Percentiles rank a stretch among this genome's conserved stretches.
Evolutionary conservation across 2,113 vertebrate species (phyloP).

Genomic region (Fulica atra): DNA sequence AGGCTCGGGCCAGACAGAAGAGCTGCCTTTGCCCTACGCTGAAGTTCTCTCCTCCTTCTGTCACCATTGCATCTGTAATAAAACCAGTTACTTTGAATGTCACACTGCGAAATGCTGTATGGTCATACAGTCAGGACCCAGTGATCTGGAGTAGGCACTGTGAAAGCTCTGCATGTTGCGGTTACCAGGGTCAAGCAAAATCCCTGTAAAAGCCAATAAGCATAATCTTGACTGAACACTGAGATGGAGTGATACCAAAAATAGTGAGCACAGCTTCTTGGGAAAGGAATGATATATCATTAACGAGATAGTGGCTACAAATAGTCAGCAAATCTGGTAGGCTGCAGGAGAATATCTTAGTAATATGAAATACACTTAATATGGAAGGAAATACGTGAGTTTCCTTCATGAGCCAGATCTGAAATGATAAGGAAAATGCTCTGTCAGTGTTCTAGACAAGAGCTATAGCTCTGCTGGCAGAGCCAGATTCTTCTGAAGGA

Average conservation of each 20-base stretch:
- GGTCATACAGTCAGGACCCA: neutral
- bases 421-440: neutral
- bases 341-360: neutral
- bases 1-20: conserved; percentile 94
- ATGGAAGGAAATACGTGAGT: neutral
- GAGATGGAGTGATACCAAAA: neutral
- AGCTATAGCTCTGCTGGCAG: neutral
- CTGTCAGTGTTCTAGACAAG: neutral
- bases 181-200: neutral
- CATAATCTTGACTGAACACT: neutral
- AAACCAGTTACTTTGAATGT: neutral
- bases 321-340: neutral
- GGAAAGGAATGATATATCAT: neutral
- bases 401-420: neutral
- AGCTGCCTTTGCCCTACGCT: conserved; percentile 96
- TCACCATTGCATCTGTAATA: conserved; percentile 87
- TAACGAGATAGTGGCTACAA: neutral
- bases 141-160: neutral
- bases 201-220: neutral
- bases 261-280: neutral
- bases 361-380: neutral
- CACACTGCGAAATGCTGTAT: neutral
- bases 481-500: neutral
- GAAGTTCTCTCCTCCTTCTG: conserved; percentile 97
- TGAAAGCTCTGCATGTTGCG: neutral